phyloP scores from a whole-genome alignment of 2,113 vertebrate genomes.

The Panthera uncia region DNA sequence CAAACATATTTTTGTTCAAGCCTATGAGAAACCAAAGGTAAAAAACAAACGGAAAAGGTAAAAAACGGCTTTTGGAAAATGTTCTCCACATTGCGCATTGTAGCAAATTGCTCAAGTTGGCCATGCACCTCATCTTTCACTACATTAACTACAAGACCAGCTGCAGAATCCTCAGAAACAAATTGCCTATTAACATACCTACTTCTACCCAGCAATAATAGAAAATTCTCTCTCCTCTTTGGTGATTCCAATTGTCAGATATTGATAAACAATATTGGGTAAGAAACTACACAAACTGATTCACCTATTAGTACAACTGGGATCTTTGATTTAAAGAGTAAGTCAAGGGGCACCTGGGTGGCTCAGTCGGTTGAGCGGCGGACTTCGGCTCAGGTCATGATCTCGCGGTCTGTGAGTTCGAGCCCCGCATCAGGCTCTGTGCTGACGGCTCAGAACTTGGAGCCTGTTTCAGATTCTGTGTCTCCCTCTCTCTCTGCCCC shows the following conservation, averaged over 20 bases:
- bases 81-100: background rate
- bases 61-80: constrained; percentile 22
- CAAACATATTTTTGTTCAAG: constrained; percentile 20
- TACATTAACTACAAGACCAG: constrained; percentile 37
- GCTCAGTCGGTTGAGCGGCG: too few relatives aligned
- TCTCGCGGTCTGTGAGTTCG: too few relatives aligned
- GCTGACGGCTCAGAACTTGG: too few relatives aligned
- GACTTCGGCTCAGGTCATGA: too few relatives aligned
- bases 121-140: background rate
- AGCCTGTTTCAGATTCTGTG: too few relatives aligned
- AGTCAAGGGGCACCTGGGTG: background rate
- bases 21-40: background rate
- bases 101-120: constrained; percentile 16
- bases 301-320: constrained; percentile 45
- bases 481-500: too few relatives aligned
- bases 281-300: constrained; percentile 16
- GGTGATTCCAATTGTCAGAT: constrained; percentile 24
- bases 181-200: constrained; percentile 15
- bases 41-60: background rate
- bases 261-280: constrained; percentile 23
- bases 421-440: too few relatives aligned
- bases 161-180: constrained; percentile 19
- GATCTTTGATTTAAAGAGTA: constrained; percentile 29
- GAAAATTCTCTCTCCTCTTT: constrained; percentile 16
- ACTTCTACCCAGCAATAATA: background rate